These are phyloP conservation scores for Laspeyria flexula DNA, from an alignment of 2,888 invertebrate species.

Conservation along the genomic window DNA sequence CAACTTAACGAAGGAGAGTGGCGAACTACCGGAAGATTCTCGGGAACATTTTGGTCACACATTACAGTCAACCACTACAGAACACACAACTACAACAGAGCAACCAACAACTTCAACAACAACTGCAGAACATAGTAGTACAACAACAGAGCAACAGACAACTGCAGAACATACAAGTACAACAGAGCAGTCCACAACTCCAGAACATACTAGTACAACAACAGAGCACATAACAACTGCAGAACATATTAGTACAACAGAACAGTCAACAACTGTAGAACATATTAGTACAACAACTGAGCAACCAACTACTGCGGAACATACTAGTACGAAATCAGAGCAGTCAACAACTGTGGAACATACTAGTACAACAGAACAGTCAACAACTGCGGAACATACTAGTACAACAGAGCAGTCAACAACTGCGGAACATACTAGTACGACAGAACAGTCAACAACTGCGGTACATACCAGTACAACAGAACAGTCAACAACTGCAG, in stretches of 20 bases:
- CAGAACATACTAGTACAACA: not conserved
- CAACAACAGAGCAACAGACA: not conserved
- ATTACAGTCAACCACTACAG: too few relatives aligned
- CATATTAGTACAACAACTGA: constrained; percentile 12
- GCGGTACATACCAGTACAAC: too few relatives aligned
- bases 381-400: too few relatives aligned
- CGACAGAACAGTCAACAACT: too few relatives aligned
- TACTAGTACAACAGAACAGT: too few relatives aligned
- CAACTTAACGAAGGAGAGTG: too few relatives aligned
- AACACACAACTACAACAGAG: not conserved
- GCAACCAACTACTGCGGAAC: not conserved
- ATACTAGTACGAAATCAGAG: not conserved
- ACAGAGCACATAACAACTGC: constrained; percentile 1
- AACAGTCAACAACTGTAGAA: not conserved
- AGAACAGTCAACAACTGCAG: too few relatives aligned
- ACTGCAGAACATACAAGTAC: constrained; percentile 5
- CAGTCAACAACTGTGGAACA: not conserved
- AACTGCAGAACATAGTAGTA: not conserved
- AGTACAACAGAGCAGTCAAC: too few relatives aligned
- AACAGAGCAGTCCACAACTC: constrained; percentile 4
- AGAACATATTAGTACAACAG: not conserved
- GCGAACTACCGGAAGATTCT: too few relatives aligned
- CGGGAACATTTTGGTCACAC: too few relatives aligned
- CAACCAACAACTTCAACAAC: too few relatives aligned
- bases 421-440: too few relatives aligned